These are phyloP conservation scores for Agapornis canus DNA, from an alignment of 2,797 vertebrate species.

Conservation along the genomic window DNA sequence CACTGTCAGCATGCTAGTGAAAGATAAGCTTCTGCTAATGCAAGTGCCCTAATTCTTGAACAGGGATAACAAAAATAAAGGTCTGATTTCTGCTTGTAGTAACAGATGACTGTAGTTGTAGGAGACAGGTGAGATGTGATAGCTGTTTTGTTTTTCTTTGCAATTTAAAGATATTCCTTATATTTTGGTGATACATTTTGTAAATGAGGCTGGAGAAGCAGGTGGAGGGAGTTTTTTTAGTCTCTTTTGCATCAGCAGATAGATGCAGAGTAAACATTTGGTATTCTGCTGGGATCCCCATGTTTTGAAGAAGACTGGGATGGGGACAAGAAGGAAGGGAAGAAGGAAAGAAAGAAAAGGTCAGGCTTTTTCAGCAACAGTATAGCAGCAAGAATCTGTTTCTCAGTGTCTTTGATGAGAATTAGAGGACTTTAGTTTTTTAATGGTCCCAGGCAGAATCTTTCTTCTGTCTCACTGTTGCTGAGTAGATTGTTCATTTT, in stretches of 20 bases:
- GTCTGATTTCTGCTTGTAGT: background rate
- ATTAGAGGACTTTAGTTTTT: background rate
- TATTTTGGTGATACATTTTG: background rate
- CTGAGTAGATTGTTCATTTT: background rate
- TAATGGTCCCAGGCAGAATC: background rate
- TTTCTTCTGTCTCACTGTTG: background rate
- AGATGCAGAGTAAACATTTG: background rate
- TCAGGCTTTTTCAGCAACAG: background rate
- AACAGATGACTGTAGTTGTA: background rate
- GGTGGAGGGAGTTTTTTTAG: background rate
- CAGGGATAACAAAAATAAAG: background rate
- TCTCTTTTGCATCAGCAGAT: background rate
- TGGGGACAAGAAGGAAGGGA: background rate
- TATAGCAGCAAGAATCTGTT: background rate
- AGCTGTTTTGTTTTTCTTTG: background rate
- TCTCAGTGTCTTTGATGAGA: background rate
- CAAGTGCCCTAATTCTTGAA: slow-evolving; percentile 19
- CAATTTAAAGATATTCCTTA: background rate
- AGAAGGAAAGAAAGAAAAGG: background rate
- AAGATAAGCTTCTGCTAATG: slow-evolving; percentile 25
- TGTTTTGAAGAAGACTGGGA: background rate
- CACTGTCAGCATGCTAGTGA: background rate
- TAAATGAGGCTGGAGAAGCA: background rate
- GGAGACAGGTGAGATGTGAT: background rate
- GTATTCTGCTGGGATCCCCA: background rate